Percentiles rank a stretch among this genome's conserved stretches.
Conservation (phyloP, 1,140 invertebrate species). For the Drosophila sp. region DNA sequence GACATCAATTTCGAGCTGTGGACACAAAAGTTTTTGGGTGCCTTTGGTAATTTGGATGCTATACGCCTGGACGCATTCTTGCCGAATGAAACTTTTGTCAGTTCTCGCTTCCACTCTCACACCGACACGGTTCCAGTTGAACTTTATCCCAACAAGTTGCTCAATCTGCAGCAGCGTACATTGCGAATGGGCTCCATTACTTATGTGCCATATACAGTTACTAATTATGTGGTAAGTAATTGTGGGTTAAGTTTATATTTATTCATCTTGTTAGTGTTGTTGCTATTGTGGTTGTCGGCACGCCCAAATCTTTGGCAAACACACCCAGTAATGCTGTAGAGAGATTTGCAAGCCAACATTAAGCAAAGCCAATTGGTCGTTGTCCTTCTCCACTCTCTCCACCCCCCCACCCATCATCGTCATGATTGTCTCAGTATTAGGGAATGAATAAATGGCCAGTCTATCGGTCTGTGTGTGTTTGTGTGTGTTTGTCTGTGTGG, state of each 20-base stretch:
- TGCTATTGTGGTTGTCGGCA: conserved; percentile 41
- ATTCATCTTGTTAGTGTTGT: conserved; percentile 55
- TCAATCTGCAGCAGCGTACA: conserved; percentile 68
- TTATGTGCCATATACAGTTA: conserved; percentile 81
- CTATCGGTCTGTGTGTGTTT: conserved; percentile 23
- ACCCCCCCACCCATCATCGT: conserved; percentile 29
- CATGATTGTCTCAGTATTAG: conserved; percentile 64
- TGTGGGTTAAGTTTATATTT: conserved; percentile 82
- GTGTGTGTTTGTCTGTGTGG: conserved; percentile 23
- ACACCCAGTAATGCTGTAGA: conserved; percentile 55
- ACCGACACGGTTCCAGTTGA: conserved; percentile 38
- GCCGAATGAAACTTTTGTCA: conserved; percentile 77
- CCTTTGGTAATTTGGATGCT: conserved; percentile 78
- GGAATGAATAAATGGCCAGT: conserved; percentile 70
- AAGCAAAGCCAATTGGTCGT: conserved; percentile 74
- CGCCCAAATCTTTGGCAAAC: conserved; percentile 21
- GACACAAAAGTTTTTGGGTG: conserved; percentile 82
- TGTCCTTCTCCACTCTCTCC: conserved; percentile 40
- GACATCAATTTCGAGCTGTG: conserved; percentile 82
- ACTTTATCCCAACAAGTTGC: conserved; percentile 82
- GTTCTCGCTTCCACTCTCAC: background rate
- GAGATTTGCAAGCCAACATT: conserved; percentile 76
- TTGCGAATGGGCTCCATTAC: conserved; percentile 73
- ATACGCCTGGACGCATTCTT: conserved; percentile 73
- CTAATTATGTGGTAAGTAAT: conserved; percentile 83